Conservation (phyloP, 2,888 invertebrate species). For the Aradus depressus region DNA sequence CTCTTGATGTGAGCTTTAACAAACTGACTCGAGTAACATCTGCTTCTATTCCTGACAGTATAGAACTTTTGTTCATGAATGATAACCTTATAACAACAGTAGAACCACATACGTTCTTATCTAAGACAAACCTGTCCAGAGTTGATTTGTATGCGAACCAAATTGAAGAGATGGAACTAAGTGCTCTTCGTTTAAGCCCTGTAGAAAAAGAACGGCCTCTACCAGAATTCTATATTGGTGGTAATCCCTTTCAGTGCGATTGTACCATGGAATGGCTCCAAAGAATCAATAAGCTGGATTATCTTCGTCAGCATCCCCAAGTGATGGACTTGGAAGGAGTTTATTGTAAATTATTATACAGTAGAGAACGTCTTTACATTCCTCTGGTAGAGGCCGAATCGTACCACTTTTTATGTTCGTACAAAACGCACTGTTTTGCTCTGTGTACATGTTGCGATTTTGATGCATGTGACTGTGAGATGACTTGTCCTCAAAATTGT, state of each 20-base stretch:
- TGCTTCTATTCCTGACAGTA: conserved; percentile 67
- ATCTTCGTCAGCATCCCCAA: conserved; percentile 73
- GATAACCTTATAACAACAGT: conserved; percentile 77
- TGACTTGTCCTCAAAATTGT: conserved; percentile 89
- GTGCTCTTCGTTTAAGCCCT: conserved; percentile 64
- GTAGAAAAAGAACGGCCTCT: conserved; percentile 62
- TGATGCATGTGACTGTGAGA: conserved; percentile 94
- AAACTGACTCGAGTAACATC: conserved; percentile 65
- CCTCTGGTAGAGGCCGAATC: conserved; percentile 79
- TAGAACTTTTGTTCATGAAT: conserved; percentile 76
- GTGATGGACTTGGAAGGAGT: conserved; percentile 84
- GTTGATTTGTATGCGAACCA: conserved; percentile 89
- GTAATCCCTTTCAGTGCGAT: conserved; percentile 88
- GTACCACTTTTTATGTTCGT: conserved; percentile 82
- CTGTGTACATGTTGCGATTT: conserved; percentile 93
- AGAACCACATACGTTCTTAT: conserved; percentile 79
- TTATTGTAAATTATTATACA: conserved; percentile 77
- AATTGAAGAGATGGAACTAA: conserved; percentile 79
- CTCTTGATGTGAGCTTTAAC: conserved; percentile 84
- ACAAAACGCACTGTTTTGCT: conserved; percentile 87
- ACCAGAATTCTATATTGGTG: conserved; percentile 85
- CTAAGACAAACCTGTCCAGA: conserved; percentile 76
- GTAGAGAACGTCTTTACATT: conserved; percentile 69
- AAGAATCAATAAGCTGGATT: conserved; percentile 72
- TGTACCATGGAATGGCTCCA: conserved; percentile 95